Evolutionary conservation across 2,888 invertebrate species (phyloP), one percentile per base, ranked within the genome.

Genomic region (Yponomeuta cagnagella): DNA sequence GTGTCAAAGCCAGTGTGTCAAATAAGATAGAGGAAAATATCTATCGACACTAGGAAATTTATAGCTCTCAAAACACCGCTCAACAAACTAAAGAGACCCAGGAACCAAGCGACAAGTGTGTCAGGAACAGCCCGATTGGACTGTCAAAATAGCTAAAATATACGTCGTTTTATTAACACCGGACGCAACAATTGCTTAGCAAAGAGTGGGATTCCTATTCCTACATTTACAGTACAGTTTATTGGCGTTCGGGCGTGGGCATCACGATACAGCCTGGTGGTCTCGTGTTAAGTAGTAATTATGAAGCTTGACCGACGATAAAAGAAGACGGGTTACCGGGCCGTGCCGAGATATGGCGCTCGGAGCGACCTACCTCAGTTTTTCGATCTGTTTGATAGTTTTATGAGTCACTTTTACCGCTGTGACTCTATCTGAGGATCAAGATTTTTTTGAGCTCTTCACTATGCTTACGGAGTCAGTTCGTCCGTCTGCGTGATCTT

Each of bases 131-230:
- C 30, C 68, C 68, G 52, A 30, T 12, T 76, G 81, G 88, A 88
- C 89, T 90, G 91, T 91, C 91, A 91, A 90, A 90, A 90, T 90
- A 88, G 86, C 83, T 91, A 87, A 90, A 89, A 89, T 92, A 90
- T 90, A 87, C 78, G 82, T 80, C 88, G 87, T 90, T 91, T 90
- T 90, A 90, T 89, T 90, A 90, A 88, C 88, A 85, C 87, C 80
- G 84, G 85, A 85, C 86, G 82, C 84, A 85, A 89, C 89, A 88
- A 89, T 89, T 86, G 89, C 82, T 79, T 83, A 81, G 82, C 37
- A 48, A 84, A 86, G 87, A 89, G 90, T 91, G 88, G 88, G 88
- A 90, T 88, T 89, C 88, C 87, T 85, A 85, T 82, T 85, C 80
- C 82, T 78, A 81, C 52, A 9, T 58, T 58, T 58, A 58, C 52